Evolutionary conservation across 1,140 invertebrate species (phyloP).

Genomic region (Bombus sylvicola): DNA sequence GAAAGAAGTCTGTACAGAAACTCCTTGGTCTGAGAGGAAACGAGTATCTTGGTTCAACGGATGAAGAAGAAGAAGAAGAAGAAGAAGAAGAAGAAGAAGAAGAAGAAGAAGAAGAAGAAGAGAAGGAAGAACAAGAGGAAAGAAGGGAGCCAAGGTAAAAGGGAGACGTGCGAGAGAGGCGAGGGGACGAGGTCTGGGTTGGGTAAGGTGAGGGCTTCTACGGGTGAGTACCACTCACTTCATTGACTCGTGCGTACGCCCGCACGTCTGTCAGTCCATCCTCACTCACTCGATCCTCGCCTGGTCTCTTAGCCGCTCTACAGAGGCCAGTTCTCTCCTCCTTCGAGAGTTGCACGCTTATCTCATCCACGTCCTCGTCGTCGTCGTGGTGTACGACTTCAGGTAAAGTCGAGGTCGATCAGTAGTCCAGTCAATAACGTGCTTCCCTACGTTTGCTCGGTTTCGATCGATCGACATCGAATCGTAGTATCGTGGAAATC

Average conservation of each 20-base stretch:
- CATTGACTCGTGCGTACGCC: conserved; percentile 76
- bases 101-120: conserved; percentile 25
- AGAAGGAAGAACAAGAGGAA: conserved; percentile 56
- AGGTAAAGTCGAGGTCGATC: conserved; percentile 24
- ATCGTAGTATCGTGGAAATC: background rate
- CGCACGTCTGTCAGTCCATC: conserved; percentile 71
- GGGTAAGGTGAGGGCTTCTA: conserved; percentile 74
- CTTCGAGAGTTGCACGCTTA: conserved; percentile 6
- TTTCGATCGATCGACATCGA: background rate
- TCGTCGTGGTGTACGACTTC: conserved; percentile 22
- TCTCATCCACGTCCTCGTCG: background rate
- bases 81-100: no score
- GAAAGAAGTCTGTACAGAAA: background rate
- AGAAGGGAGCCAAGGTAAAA: conserved; percentile 69
- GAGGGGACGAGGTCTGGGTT: conserved; percentile 67
- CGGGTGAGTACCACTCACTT: conserved; percentile 74
- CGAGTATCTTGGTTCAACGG: background rate
- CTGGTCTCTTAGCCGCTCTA: conserved; percentile 57
- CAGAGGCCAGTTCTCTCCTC: conserved; percentile 51
- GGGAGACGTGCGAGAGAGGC: conserved; percentile 63
- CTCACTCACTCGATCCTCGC: conserved; percentile 65
- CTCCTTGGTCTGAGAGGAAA: background rate
- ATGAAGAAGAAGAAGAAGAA: conserved; percentile 41
- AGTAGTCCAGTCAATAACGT: conserved; percentile 1
- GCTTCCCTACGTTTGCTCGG: background rate